Conservation (phyloP, 1,140 invertebrate genomes). For the Colletes latitarsis region DNA sequence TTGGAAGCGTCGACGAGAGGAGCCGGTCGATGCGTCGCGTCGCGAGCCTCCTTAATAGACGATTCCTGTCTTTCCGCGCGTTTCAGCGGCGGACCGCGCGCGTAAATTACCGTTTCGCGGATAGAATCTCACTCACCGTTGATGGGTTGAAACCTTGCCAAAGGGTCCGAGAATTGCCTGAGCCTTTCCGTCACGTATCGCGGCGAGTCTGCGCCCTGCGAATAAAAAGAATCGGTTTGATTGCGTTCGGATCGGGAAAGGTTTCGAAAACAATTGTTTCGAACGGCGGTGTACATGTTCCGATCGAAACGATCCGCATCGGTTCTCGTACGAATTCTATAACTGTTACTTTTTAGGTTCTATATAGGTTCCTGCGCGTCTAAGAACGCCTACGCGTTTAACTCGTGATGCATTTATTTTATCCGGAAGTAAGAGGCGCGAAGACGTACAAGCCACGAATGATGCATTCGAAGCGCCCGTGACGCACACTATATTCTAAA, state of each 20-base stretch:
- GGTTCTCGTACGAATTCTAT: too few species aligned
- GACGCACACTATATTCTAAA: too few species aligned
- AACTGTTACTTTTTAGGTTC: too few species aligned
- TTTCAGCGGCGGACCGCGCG: neutral
- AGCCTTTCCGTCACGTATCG: conserved; percentile 81
- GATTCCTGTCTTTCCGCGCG: conserved; percentile 22
- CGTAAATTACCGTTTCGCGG: conserved; percentile 27
- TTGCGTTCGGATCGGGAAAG: neutral
- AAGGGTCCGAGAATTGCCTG: conserved; percentile 81
- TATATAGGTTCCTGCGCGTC: too few species aligned
- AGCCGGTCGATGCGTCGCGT: conserved; percentile 7
- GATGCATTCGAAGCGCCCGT: too few species aligned
- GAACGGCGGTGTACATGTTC: too few species aligned
- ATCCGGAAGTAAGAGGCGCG: too few species aligned
- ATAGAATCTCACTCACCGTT: conserved; percentile 78
- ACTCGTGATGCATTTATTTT: too few species aligned
- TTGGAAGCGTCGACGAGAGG: conserved; percentile 28
- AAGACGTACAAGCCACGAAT: too few species aligned
- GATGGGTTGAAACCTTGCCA: conserved; percentile 82
- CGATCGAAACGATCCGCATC: too few species aligned
- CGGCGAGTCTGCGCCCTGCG: conserved; percentile 79
- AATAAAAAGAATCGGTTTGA: conserved; percentile 57
- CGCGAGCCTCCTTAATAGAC: conserved; percentile 25
- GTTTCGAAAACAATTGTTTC: too few species aligned
- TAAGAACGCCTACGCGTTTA: too few species aligned